Conservation (phyloP, 2,113 vertebrate species). For the Chrysochloris asiatica region DNA sequence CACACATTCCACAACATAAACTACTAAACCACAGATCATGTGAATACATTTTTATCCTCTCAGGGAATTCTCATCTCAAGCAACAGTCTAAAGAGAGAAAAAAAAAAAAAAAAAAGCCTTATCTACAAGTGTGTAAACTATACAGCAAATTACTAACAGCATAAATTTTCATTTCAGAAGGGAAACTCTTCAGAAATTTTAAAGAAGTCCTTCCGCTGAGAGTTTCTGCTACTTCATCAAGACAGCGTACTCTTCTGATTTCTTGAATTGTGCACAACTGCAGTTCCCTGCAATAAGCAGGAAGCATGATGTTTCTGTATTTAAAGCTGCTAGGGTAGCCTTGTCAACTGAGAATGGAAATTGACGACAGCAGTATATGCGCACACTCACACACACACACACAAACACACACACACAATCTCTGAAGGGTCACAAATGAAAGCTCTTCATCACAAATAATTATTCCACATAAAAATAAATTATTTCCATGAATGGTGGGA, state of each 20-base stretch:
- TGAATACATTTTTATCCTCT: neutral
- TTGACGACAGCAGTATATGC: neutral
- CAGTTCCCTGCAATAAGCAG: neutral
- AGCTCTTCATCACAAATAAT: neutral
- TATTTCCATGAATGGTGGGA: neutral
- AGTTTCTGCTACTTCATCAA: neutral
- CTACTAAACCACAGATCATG: too few relatives aligned
- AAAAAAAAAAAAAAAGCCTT: neutral
- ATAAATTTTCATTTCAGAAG: neutral
- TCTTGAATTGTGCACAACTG: too few relatives aligned
- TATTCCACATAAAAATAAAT: neutral
- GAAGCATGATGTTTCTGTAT: too few relatives aligned
- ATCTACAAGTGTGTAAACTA: fast-evolving
- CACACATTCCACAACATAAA: neutral
- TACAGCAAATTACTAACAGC: neutral
- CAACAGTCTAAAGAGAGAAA: neutral
- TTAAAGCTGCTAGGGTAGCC: too few relatives aligned
- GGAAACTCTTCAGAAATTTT: neutral
- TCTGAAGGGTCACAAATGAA: neutral
- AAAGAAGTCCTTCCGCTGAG: neutral
- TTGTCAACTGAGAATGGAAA: neutral
- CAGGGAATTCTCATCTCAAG: neutral
- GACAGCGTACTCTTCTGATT: neutral
- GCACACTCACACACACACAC: neutral
- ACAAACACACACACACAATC: neutral